These are phyloP conservation scores for Hyposoter didymator DNA, from an alignment of 2,888 invertebrate species.

Conservation along the genomic window DNA sequence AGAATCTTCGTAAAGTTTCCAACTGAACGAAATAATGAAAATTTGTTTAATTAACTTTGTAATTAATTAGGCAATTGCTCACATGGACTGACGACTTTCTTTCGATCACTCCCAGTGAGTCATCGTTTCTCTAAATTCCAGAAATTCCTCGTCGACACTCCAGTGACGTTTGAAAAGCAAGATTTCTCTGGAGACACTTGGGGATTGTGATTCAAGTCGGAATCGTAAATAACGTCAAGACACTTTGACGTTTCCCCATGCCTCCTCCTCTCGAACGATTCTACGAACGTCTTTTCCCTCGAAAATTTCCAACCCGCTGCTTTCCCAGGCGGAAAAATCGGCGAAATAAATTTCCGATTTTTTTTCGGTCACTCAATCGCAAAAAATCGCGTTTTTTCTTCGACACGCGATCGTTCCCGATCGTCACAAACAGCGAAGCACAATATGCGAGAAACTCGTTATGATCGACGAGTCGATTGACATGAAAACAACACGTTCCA, in stretches of 20 bases:
- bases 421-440: slow-evolving; percentile 31
- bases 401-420: not conserved
- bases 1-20: no score
- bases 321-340: not conserved
- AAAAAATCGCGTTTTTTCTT: not conserved
- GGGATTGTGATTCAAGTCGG: slow-evolving; percentile 34
- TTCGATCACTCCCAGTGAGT: slow-evolving; percentile 35
- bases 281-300: not conserved
- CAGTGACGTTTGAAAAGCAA: not conserved
- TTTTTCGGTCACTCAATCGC: not conserved
- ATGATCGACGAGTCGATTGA: not conserved
- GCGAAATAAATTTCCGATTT: not conserved
- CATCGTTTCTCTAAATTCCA: slow-evolving; percentile 45
- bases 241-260: slow-evolving; percentile 48
- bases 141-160: not conserved
- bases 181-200: not conserved
- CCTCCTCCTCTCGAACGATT: slow-evolving; percentile 26
- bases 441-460: slow-evolving; percentile 56
- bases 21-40: not conserved
- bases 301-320: not conserved
- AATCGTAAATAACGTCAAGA: slow-evolving; percentile 34
- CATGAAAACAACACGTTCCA: slow-evolving; percentile 3
- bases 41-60: not conserved
- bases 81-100: slow-evolving; percentile 36
- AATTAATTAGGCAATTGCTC: not conserved